Conservation (phyloP, 2,888 invertebrate species). For the Ochropacha duplaris region DNA sequence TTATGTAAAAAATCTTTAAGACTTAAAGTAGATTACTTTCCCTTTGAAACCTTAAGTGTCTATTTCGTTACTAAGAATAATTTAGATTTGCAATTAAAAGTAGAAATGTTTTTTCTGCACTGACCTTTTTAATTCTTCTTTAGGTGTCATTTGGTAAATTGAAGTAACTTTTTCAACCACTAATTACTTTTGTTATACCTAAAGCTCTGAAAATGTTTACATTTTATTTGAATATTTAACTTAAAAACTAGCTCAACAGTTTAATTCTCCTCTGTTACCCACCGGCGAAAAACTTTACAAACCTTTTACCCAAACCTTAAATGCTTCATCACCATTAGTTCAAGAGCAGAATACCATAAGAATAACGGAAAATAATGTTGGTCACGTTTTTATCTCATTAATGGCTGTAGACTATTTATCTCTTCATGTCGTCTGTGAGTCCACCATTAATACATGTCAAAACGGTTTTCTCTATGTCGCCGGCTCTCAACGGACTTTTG, state of each 20-base stretch:
- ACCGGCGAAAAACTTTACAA: too few relatives aligned
- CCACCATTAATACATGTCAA: constrained; percentile 73
- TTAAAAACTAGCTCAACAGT: too few relatives aligned
- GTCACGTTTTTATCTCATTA: constrained; percentile 78
- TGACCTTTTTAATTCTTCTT: constrained; percentile 21
- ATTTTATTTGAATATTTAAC: background rate
- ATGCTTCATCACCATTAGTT: constrained; percentile 17
- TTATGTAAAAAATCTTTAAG: constrained; percentile 25
- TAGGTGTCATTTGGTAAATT: background rate
- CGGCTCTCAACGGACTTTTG: constrained; percentile 40
- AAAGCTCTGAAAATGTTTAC: background rate
- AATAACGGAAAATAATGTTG: constrained; percentile 38
- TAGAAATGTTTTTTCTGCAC: constrained; percentile 30
- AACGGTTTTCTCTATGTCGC: constrained; percentile 41
- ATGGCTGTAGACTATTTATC: constrained; percentile 69
- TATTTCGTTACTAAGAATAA: constrained; percentile 44
- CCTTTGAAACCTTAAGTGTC: constrained; percentile 51
- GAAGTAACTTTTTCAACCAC: constrained; percentile 15
- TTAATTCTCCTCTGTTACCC: too few relatives aligned
- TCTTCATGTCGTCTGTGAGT: constrained; percentile 54
- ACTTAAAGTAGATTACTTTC: constrained; percentile 54
- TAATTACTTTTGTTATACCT: background rate
- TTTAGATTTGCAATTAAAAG: constrained; percentile 54
- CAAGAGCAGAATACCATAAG: constrained; percentile 47
- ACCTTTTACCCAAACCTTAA: background rate